Percentiles rank a stretch among this genome's conserved stretches.
phyloP scores from a whole-genome alignment of 1,140 invertebrate species.

The Trichonephila clavata region DNA sequence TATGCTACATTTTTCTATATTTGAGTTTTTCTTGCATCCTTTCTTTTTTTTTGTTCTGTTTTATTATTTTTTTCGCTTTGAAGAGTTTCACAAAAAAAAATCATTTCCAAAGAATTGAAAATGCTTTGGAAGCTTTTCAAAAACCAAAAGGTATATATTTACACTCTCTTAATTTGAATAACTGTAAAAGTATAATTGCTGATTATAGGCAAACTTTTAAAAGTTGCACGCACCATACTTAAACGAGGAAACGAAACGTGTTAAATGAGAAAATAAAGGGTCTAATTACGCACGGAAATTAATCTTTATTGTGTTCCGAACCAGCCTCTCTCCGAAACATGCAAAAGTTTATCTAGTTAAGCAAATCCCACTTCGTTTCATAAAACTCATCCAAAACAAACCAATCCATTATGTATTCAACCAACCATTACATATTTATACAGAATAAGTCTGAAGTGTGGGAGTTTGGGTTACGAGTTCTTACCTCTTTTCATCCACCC shows the following conservation, averaged over 20 bases:
- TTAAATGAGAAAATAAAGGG: conserved; percentile 3
- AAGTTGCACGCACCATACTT: not conserved
- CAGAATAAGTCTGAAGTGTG: not conserved
- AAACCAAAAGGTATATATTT: too few relatives aligned
- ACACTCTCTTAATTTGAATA: not conserved
- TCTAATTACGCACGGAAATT: conserved; percentile 16
- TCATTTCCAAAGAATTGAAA: too few relatives aligned
- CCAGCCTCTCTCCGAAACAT: not conserved
- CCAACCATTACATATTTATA: conserved; percentile 13
- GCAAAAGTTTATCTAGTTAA: not conserved
- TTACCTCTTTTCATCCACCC: not conserved
- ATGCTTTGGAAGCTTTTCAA: too few relatives aligned
- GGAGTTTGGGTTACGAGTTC: not conserved
- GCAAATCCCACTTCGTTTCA: not conserved
- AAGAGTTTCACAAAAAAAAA: too few relatives aligned
- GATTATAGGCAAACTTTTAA: not conserved
- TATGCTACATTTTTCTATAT: too few relatives aligned
- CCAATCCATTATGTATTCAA: not conserved
- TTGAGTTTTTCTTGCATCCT: too few relatives aligned
- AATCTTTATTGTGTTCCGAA: not conserved
- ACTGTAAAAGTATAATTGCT: not conserved
- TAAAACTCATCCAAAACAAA: not conserved
- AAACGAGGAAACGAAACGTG: not conserved
- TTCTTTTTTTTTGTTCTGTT: too few relatives aligned
- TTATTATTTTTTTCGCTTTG: too few relatives aligned